Base-by-base conservation (phyloP, 1,140 invertebrate species). In the Drosophila kohkoa region DNA sequence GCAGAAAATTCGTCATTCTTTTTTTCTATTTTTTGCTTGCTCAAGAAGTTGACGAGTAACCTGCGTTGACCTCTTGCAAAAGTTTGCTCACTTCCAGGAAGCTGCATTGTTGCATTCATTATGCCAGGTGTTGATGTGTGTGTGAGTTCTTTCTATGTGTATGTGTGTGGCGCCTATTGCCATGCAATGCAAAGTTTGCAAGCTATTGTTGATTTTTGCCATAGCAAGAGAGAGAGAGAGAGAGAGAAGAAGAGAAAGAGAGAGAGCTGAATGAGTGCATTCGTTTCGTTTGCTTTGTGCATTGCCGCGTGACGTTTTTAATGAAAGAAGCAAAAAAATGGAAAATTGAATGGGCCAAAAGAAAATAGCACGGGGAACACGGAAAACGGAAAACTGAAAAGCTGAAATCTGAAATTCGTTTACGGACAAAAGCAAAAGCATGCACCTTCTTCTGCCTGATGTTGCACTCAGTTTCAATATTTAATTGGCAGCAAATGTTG, bases 401-500 rank as follows among this genome's bases (percentile, higher is more conserved):
- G 11, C 51, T 30, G 58, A 46, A 63, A 35, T 35, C 35, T 69
- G 46, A 67, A 67, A 49, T 48, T 49, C 41, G 48, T 43, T 69
- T 54, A 69, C 41, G 28, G 46, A 1, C 7, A 30, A 46, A 57
- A 73, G 41, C 28, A 11, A 49, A 6, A 54, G 25, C 30, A 38
- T 38, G n/a, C 11, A 35, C 11, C 60, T 62, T 41, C 48, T 64
- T 45, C 43, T 49, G 2, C 46, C 41, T 75, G 54, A 2, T 25
- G 30, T 20, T 13, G 43, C 46, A 57, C 60, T 71, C 54, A 20
- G 32, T 82, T 82, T 75, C 75, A 78, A 82, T 82, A 75, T 82
- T 82, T 78, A 82, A 82, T 82, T 79, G 65, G 35, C 65, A 55
- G 46, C 46, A 52, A 75, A 66, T 66, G 79, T 13, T 41, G 49